Base-by-base conservation (phyloP, 30 jellyfish, hydroid and myxozoan species). In the Rhopilema esculentum region DNA sequence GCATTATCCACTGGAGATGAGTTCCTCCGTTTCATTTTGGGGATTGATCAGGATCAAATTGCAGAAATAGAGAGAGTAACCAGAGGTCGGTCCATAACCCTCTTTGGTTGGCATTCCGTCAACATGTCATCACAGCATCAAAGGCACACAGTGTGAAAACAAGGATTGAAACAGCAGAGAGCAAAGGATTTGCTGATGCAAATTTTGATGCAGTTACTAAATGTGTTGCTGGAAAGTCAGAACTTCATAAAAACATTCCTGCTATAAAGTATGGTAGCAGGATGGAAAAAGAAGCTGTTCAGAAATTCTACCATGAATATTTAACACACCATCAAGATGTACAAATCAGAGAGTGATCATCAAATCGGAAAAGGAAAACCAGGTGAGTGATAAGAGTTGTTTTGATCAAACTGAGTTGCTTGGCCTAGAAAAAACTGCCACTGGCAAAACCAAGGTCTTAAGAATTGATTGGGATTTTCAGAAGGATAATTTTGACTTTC, bases 201-300 rank as follows among this genome's bases (percentile, higher is more conserved):
- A 64, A 64, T 64, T 26, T 64, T 0, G 31, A n/a, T 64, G 74
- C 27, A 48, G 23, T 61, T 53, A 30, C 25, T 61, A 61, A 64
- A 87, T n/a, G 0, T 23, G 69, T 53, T 16, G 28, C 93, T 20
- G 94, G 79, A 12, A 24, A 53, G 16, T 23, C 76, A 24, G 49
- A 24, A 20, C 48, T 50, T n/a, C 64, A 76, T 83, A 49, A 70
- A 75, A 51, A 75, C 24, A 30, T 77, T 6, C 96, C 93, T 18
- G 96, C 93, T 16, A 63, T 77, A 61, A 29, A 66, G 62, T 88
- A 88, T 79, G 93, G 94, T 22, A 69, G 90, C 24, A 89, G 68
- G 8, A 88, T 88, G 96, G 96, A 67, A 80, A 27, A 61, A 63
- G 70, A 79, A 51, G 94, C 81, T 63, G 89, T 75, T 27, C 49